Base-by-base conservation (phyloP, 2,888 invertebrate species). In the Gari tellinella region DNA sequence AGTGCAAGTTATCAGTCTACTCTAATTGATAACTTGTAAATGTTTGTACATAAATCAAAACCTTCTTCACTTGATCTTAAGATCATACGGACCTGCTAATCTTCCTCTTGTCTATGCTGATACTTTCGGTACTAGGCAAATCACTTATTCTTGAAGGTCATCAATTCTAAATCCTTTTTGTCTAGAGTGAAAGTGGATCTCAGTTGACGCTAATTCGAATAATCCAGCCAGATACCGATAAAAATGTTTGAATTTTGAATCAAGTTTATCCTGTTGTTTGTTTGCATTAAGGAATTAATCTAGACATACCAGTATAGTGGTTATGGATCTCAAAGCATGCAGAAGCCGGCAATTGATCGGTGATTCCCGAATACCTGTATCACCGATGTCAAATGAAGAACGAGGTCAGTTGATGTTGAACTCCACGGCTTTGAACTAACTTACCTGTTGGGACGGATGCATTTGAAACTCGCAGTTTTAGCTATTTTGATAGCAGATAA, bases 221-320 rank as follows among this genome's bases (percentile, higher is more conserved):
- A 70, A 78, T 69, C 72, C 56, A 8, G 48, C 45, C n/a, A 74
- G 61, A 69, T 69, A 48, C 69, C 70, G 72, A 74, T 72, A 57
- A 67, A 74, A 74, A 70, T 78, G 78, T 78, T 78, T 74, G 70
- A 74, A 74, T 72, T 62, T 63, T 55, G 55, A 72, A 78, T 67
- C 69, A 74, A 49, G 72, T 70, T 78, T 73, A 72, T 74, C 70
- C 73, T 15, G 40, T 55, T 78, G 78, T 78, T 78, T 78, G 68
- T 74, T 74, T 78, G 69, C 63, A 68, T 78, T 74, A 57, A 58
- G 78, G 67, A 70, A 78, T 74, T 64, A 78, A 78, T 78, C 69
- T 62, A 49, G 78, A 66, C 65, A 48, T 51, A 23, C 51, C 23
- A 45, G 61, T 46, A 17, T 26, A 25, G 56, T 49, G 37, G 62